A percentile compares a stretch with the other conserved stretches of the same genome.
phyloP scores from a whole-genome alignment of 2,888 invertebrate genomes.

The Drosophila subquinaria region DNA sequence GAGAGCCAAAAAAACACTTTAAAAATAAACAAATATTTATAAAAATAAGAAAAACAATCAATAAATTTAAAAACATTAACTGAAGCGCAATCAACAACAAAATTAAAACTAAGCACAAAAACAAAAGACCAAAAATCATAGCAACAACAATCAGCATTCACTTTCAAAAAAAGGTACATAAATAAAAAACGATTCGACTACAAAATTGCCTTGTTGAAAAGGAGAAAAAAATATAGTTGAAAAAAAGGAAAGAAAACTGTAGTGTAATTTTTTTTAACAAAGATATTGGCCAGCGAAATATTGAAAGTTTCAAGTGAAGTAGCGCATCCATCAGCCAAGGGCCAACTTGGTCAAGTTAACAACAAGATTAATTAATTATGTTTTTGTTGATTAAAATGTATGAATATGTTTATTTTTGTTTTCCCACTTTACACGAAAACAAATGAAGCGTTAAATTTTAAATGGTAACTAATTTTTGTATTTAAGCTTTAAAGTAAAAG shows the following conservation, averaged over 20 bases:
- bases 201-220: conserved; percentile 42
- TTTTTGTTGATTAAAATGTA: conserved; percentile 36
- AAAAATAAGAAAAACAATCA: conserved; percentile 66
- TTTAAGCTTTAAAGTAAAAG: conserved; percentile 58
- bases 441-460: conserved; percentile 55
- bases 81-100: conserved; percentile 67
- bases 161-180: conserved; percentile 44
- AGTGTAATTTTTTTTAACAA: conserved; percentile 66
- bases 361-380: conserved; percentile 64
- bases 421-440: conserved; percentile 34
- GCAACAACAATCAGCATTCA: conserved; percentile 40
- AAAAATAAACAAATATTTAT: conserved; percentile 63
- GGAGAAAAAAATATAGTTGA: conserved; percentile 17
- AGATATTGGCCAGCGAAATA: conserved; percentile 26
- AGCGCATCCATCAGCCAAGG: conserved; percentile 38
- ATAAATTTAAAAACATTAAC: conserved; percentile 67
- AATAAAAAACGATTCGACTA: conserved; percentile 31
- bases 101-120: conserved; percentile 42
- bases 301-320: conserved; percentile 61
- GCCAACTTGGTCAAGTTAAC: conserved; percentile 45
- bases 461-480: conserved; percentile 51
- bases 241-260: conserved; percentile 32
- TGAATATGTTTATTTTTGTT: conserved; percentile 5
- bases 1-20: conserved; percentile 5
- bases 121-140: conserved; percentile 43